Evolutionary conservation across 2,888 invertebrate species (phyloP), one percentile per base, ranked within the genome.

Genomic region (Fragum whitleyi): DNA sequence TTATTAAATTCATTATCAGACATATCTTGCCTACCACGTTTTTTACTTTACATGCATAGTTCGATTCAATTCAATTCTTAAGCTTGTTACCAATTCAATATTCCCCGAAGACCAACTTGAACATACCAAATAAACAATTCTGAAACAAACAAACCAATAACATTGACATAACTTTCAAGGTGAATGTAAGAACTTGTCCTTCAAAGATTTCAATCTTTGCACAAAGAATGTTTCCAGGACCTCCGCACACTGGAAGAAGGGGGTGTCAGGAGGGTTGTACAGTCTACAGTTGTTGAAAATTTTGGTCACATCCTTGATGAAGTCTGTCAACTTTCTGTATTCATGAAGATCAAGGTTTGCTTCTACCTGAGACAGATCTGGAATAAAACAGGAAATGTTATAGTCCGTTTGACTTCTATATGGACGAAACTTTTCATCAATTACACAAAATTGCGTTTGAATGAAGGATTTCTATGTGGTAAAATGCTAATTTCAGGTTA

Each of bases 241-340:
- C 94, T 98, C 98, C 28, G 99, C 99, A 95, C 98, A 98, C 92
- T 98, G 97, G 95, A 97, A 98, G 95, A 98, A 98, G 83, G 97
- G 97, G 23, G 98, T 98, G 94, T 98, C 98, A 93, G 97, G 97
- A 79, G 98, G 97, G 95, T 99, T 99, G 95, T 98, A 99, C 94
- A 98, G 97, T 87, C 99, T 97, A 95, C 99, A 99, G 95, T 99
- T 99, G 95, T 99, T 98, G 95, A 99, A 99, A 93, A 99, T 98
- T 95, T 98, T 98, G 85, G 98, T 98, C 96, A 99, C 97, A 94
- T 99, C 99, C 93, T 97, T 97, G 92, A 98, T 97, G 94, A 99
- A 98, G 93, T 99, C 98, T 94, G 97, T 97, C 89, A 99, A 95
- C 93, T 96, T 97, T 92, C 96, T 96, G 94, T 99, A 99, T 69